Conservation (phyloP, 2,888 invertebrate species). For the Polymixis lichenea region DNA sequence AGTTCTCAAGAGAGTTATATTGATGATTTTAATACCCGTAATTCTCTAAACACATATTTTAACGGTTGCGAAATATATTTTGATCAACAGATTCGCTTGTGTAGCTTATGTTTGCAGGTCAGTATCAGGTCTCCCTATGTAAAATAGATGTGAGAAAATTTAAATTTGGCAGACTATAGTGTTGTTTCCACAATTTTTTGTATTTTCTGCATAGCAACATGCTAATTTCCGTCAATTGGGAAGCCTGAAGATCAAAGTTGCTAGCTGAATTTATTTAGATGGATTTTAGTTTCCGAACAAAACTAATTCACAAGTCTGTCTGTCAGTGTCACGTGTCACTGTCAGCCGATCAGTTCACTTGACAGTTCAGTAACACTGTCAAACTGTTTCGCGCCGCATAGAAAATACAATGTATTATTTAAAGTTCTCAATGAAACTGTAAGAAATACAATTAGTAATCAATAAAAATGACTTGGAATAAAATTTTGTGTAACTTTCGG, state of each 20-base stretch:
- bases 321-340: background rate
- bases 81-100: too few relatives aligned
- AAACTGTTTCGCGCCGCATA: conserved; percentile 17
- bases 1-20: background rate
- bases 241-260: background rate
- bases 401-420: background rate
- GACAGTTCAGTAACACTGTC: background rate
- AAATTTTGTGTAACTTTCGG: conserved; percentile 87
- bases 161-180: background rate
- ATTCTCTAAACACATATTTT: too few relatives aligned
- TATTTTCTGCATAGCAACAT: too few relatives aligned
- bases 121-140: background rate
- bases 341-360: background rate
- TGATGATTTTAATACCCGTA: background rate
- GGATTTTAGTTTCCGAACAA: background rate
- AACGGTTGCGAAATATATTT: too few relatives aligned
- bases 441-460: background rate
- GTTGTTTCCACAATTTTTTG: background rate
- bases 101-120: too few relatives aligned
- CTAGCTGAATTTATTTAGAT: too few relatives aligned
- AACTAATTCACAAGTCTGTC: background rate
- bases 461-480: conserved; percentile 85
- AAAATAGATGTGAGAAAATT: background rate
- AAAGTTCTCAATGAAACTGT: conserved; percentile 1
- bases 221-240: background rate